Evolutionary conservation across 2,888 invertebrate species (phyloP).

Genomic region (Morinoia aosen): DNA sequence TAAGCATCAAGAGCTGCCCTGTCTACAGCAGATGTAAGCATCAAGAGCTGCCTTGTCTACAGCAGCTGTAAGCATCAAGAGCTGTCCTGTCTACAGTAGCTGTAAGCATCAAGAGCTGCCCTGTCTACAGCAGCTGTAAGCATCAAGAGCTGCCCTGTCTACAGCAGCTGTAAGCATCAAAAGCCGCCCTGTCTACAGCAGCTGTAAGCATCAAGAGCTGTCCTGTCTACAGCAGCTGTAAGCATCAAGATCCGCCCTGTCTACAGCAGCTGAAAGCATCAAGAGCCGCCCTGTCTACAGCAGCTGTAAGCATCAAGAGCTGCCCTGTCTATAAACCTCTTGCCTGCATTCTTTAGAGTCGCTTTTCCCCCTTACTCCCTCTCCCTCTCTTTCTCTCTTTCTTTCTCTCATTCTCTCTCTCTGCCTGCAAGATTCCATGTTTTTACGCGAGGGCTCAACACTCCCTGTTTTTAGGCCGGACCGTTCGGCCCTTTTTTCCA

Average conservation of each 20-base stretch:
- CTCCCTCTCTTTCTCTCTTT: not conserved
- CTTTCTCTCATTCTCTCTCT: not conserved
- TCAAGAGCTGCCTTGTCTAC: too few relatives aligned
- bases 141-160: too few relatives aligned
- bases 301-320: not conserved
- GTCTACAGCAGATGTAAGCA: not conserved
- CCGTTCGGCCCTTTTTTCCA: not conserved
- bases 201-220: too few relatives aligned
- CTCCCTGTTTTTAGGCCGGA: constrained; percentile 27
- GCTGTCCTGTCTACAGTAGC: too few relatives aligned
- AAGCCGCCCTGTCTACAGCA: too few relatives aligned
- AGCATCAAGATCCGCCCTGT: too few relatives aligned
- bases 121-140: too few relatives aligned
- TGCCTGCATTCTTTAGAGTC: constrained; percentile 16
- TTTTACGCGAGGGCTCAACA: constrained; percentile 5
- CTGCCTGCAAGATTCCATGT: not conserved
- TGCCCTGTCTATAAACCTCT: not conserved
- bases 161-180: too few relatives aligned
- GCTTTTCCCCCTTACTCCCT: not conserved
- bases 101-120: too few relatives aligned
- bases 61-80: too few relatives aligned
- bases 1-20: not conserved
- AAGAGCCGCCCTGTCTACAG: not conserved
- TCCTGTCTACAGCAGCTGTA: too few relatives aligned
- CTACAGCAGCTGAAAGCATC: too few relatives aligned